Conservation (phyloP, 2,888 invertebrate genomes). For the Chrysomela aeneicollis region DNA sequence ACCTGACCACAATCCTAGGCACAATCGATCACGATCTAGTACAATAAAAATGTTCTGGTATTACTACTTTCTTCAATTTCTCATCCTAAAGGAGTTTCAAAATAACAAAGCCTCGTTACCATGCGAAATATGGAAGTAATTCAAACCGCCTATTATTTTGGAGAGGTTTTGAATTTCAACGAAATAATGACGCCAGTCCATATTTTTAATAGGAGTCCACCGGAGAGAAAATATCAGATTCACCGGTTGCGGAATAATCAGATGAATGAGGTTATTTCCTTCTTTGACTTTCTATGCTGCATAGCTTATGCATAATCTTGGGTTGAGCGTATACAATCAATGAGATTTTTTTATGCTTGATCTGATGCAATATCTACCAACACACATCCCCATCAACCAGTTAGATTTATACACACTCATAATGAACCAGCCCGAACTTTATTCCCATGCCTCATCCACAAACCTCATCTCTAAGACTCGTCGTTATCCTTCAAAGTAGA, state of each 20-base stretch:
- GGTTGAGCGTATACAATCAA: no score
- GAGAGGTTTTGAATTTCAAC: not conserved
- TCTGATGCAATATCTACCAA: no score
- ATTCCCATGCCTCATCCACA: not conserved
- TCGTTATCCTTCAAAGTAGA: slow-evolving; percentile 20
- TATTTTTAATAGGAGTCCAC: not conserved
- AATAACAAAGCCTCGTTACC: not conserved
- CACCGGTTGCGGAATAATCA: not conserved
- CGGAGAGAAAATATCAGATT: not conserved
- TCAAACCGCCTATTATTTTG: not conserved
- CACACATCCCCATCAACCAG: no score
- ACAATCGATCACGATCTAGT: no score
- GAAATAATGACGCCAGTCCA: slow-evolving; percentile 3
- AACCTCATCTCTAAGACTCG: slow-evolving; percentile 12
- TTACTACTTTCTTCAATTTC: not conserved
- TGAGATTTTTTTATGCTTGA: no score
- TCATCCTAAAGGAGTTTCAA: not conserved
- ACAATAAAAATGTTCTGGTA: no score
- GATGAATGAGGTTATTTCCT: not conserved
- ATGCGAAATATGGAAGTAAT: not conserved
- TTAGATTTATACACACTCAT: no score
- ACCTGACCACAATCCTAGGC: no score
- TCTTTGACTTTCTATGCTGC: not conserved
- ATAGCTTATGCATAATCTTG: no score
- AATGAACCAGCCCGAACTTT: not conserved